A percentile compares a stretch with the other conserved stretches of the same genome.
These are phyloP conservation scores for Irena cyanogastra DNA, from an alignment of 2,113 vertebrate genomes.

Conservation along the genomic window DNA sequence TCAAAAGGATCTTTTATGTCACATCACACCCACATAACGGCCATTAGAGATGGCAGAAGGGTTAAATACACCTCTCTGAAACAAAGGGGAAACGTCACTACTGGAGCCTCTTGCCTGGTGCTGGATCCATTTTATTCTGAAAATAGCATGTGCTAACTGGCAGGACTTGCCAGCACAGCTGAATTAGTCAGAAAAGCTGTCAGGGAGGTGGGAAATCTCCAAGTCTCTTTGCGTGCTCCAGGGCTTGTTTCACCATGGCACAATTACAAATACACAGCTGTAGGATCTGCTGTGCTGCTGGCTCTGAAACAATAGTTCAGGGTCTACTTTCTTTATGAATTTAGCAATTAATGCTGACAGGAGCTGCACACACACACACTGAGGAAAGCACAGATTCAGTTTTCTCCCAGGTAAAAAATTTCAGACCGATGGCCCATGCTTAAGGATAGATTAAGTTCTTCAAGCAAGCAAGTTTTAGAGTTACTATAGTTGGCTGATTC, in stretches of 20 bases:
- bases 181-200: slow-evolving; percentile 13
- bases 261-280: not conserved
- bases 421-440: not conserved
- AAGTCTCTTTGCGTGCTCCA: not conserved
- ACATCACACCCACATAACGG: not conserved
- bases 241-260: not conserved
- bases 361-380: not conserved
- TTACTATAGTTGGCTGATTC: not conserved
- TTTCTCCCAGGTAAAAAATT: not conserved
- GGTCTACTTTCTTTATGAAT: not conserved
- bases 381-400: not conserved
- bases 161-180: not conserved
- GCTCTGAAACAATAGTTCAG: not conserved
- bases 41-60: not conserved
- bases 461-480: not conserved
- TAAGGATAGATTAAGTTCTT: not conserved
- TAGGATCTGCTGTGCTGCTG: not conserved
- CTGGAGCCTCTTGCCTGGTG: not conserved
- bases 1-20: not conserved
- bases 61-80: not conserved
- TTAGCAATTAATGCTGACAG: not conserved
- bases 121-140: not conserved
- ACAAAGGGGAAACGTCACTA: not conserved
- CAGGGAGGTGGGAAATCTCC: slow-evolving; percentile 21
- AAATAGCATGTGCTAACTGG: not conserved